Percentiles rank a stretch among this genome's conserved stretches.
Evolutionary conservation across 2,797 vertebrate species (phyloP).

Genomic region (Stomatorhinus walkeri): DNA sequence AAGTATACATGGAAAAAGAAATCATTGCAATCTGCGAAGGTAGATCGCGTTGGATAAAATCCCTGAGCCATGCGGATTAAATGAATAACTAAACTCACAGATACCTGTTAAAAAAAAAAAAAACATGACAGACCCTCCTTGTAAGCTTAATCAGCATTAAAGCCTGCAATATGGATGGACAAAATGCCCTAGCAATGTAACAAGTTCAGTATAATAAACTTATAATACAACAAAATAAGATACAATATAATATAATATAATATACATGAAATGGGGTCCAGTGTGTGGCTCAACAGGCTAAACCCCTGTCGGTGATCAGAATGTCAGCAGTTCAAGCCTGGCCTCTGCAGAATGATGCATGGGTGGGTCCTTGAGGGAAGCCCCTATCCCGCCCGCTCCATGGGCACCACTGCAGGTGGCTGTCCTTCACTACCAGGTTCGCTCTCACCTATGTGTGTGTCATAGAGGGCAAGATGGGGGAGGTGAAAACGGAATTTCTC

Average conservation of each 20-base stretch:
- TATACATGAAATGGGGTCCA: neutral
- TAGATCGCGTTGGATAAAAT: neutral
- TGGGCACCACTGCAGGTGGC: neutral
- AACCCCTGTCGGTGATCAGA: neutral
- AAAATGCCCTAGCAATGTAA: neutral
- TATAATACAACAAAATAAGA: neutral
- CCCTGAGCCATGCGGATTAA: neutral
- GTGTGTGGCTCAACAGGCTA: neutral
- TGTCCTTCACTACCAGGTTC: neutral
- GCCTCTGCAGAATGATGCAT: neutral
- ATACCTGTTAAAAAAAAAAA: neutral
- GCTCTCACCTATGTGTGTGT: neutral
- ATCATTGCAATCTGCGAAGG: neutral
- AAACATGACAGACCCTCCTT: neutral
- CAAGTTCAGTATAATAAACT: neutral
- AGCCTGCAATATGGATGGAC: neutral
- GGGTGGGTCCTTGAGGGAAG: neutral
- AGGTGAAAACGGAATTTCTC: neutral
- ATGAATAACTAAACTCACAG: neutral
- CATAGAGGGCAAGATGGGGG: neutral
- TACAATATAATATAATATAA: neutral
- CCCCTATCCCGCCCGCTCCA: neutral
- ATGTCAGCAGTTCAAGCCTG: neutral
- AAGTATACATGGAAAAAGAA: neutral
- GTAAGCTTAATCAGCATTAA: neutral